Base-by-base conservation (phyloP, 2,113 vertebrate genomes). In the Guaruba guarouba region DNA sequence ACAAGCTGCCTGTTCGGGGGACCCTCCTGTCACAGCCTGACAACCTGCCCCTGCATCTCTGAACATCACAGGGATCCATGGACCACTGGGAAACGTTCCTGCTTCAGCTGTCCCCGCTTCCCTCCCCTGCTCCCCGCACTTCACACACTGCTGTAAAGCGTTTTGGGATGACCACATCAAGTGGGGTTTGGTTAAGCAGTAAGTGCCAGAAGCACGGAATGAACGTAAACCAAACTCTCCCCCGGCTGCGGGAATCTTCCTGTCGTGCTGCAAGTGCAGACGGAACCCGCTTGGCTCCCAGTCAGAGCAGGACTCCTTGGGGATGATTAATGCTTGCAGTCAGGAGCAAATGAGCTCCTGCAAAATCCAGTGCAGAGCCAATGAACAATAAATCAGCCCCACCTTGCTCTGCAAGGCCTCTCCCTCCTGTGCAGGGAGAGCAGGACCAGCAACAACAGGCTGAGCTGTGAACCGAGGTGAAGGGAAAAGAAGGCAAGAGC, bases 241-340 rank as follows among this genome's bases (percentile, higher is more conserved):
- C 67, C 55, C 8, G 27, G 90, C 82, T 16, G 33, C 81, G 31
- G 77, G 93, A 92, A 95, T 89, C 91, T 93, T 93, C 80, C 80
- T 95, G 92, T 93, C 46, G 5, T 79, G 92, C 93, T 94, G 93
- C 91, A 94, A 92, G 59, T 95, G 91, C 95, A 93, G 92, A 95
- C 19, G 33, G 93, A 96, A 92, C 74, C 78, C 44, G 24, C 31
- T 59, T 97, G 96, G 96, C 96, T 92, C 6, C 0, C 69, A 27
- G 81, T 92, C 96, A 87, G 89, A 93, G 63, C 2, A n/a, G 54
- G 86, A 33, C 95, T 94, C 70, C 27, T 93, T 4, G 0, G 14
- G 92, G 92, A 95, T 96, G 96, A 97, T 96, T 95, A 97, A 97
- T 94, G 95, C 83, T 80, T 88, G 88, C 91, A 95, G 95, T 82